Evolutionary conservation across 2,888 invertebrate genomes (phyloP), one percentile per base, ranked within the genome.

Genomic region (Phragmatobia fuliginosa): DNA sequence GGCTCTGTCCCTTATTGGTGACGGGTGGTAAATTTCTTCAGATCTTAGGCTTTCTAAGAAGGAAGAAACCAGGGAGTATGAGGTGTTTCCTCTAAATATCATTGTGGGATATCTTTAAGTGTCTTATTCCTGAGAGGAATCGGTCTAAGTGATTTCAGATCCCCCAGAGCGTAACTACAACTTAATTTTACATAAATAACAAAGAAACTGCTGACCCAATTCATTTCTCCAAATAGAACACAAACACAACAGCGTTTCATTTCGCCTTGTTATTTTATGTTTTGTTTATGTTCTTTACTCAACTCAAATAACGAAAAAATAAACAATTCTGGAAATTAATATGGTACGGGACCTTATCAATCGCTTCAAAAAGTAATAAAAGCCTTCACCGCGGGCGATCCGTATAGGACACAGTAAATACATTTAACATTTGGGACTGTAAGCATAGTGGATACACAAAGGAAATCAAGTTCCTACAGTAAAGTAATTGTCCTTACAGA

Each of bases 401-500:
- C 38, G 56, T 45, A 62, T 59, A 38, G 71, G 74, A 80, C 81
- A 83, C 70, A 75, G 72, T 71, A 76, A 82, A 80, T 80, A 85
- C 79, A 83, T 81, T 83, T 75, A 71, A 70, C 66, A 72, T 74
- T 79, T 45, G 70, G 68, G 68, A 58, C 45, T 68, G 69, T 76
- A 73, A 49, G 72, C 74, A 78, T 74, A 74, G 75, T 75, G 75
- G 76, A 83, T 85, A 83, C 86, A 78, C 87, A 75, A 71, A 87
- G 87, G 85, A 87, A 87, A 87, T 87, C 84, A 85, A 76, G 60
- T 41, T 5, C 60, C 16, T 32, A 56, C 56, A 63, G 62, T 21
- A 56, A 71, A 64, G 67, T 61, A 67, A 67, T 65, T 67, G 61
- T 70, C 5, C 11, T 16, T 33, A 60, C 33, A 70, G 66, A 59